Evolutionary conservation across 2,888 invertebrate genomes (phyloP), one percentile per base, ranked within the genome.

Genomic region (Gastrophysa polygoni): DNA sequence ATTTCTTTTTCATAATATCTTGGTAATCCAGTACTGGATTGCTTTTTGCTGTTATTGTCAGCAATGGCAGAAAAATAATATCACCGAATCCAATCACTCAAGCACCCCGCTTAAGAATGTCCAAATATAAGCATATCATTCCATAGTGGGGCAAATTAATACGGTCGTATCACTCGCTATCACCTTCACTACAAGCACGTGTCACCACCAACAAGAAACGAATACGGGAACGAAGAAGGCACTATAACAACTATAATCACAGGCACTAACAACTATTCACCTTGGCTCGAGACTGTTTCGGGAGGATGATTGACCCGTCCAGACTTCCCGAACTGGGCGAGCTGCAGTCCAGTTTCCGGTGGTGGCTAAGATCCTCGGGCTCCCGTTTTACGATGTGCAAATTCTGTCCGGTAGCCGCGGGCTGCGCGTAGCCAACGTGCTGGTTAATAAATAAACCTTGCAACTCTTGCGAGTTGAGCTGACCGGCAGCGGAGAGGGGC

Each of bases 311-410:
- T 80, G 86, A 85, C 80, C 87, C 86, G 82, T 80, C 80, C 63
- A 80, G 66, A 66, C 75, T 77, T 59, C 72, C 79, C 70, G 84
- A 85, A 83, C 83, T 83, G 14, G 82, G 82, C 61, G 87, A 86
- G 81, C 85, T 85, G 80, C 85, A 86, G 81, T 85, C 85, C 82
- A 86, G 83, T 84, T 88, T 88, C 81, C 88, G 86, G 75, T 83
- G 84, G 74, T 84, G 84, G 85, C 91, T 91, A 73, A 91, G 85
- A 82, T 92, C 92, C 84, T 91, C 91, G 76, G 91, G 91, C 83
- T 91, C 92, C 80, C 91, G 87, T 84, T 91, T 91, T 81, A 91
- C 89, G 80, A 87, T 86, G 78, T 87, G 87, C 82, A 87, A 84
- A 82, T 86, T 86, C 74, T 86, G 84, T 62, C 84, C 79, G 65